Evolutionary conservation across 2,797 vertebrate species (phyloP), one percentile per base, ranked within the genome.

Genomic region (Leptatherina wallacei): DNA sequence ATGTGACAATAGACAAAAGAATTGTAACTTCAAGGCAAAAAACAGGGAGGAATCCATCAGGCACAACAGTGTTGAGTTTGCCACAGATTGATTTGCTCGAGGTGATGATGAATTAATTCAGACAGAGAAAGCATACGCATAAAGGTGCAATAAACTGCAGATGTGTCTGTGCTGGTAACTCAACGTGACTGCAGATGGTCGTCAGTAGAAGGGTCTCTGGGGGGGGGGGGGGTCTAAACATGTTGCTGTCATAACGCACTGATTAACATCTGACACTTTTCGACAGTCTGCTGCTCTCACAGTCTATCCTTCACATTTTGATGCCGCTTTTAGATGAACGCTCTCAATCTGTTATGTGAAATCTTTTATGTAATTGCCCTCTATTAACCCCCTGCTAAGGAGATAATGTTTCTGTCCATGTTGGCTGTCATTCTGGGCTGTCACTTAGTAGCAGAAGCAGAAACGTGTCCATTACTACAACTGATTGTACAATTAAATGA

Each of bases 61-160:
- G 47, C 49, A 13, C 55, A 10, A 59, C 64, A 49, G 77, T 63
- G 35, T 33, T 65, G 49, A 73, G 71, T 68, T 62, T 65, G n/a
- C 64, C 70, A 24, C 33, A 71, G 66, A 73, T 68, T 73, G 69
- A 71, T 76, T 75, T 74, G 78, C 75, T 87, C 77, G 62, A 88
- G 73, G 80, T 89, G 78, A 75, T 61, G 77, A 79, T 80, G 80
- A 75, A 81, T 87, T 78, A 1, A 71, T 82, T 87, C 64, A 64
- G 65, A 74, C 33, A 30, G 33, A 57, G 66, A 76, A 61, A 10
- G 71, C 54, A 65, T 61, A 62, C 54, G 59, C 69, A 55, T 88
- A 80, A 77, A 86, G 89, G 92, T 89, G 75, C 38, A 85, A 72
- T 86, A 77, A 86, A 88, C 83, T 66, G 68, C 22, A 56, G 76